Evolutionary conservation across 2,113 vertebrate genomes (phyloP).

Genomic region (Ptilonorhynchus violaceus): DNA sequence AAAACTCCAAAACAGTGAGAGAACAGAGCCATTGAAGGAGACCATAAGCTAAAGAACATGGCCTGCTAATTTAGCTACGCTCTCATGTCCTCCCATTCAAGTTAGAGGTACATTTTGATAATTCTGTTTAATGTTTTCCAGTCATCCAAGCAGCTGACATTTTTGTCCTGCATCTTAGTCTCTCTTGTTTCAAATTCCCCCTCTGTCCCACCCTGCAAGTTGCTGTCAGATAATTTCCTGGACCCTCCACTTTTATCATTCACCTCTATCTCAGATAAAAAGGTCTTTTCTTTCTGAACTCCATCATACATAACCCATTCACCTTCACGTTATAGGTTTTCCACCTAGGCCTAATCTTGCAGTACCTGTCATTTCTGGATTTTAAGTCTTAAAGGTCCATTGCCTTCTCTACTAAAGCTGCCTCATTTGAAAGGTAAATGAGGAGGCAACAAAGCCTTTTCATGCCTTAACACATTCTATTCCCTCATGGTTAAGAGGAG

Average conservation of each 20-base stretch:
- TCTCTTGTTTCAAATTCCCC: background rate
- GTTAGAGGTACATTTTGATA: background rate
- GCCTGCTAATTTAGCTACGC: background rate
- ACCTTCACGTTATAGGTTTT: background rate
- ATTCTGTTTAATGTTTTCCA: background rate
- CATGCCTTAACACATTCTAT: background rate
- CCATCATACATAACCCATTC: background rate
- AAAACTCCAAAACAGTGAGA: background rate
- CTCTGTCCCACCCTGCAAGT: background rate
- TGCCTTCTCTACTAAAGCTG: background rate
- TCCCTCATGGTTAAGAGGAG: background rate
- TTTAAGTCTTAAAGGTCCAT: background rate
- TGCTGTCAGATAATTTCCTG: background rate
- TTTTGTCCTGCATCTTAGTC: background rate
- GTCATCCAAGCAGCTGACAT: background rate
- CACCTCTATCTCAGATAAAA: background rate
- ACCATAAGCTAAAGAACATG: background rate
- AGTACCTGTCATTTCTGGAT: background rate
- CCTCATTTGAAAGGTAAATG: slow-evolving; percentile 21
- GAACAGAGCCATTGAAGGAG: background rate
- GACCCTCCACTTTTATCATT: background rate
- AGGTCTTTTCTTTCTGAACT: background rate
- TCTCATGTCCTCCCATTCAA: background rate
- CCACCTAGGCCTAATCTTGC: background rate
- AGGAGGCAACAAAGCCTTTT: background rate